A percentile compares a stretch with the other conserved stretches of the same genome.
phyloP scores from a whole-genome alignment of 1,140 invertebrate genomes.

The Parasteatoda tepidariorum region DNA sequence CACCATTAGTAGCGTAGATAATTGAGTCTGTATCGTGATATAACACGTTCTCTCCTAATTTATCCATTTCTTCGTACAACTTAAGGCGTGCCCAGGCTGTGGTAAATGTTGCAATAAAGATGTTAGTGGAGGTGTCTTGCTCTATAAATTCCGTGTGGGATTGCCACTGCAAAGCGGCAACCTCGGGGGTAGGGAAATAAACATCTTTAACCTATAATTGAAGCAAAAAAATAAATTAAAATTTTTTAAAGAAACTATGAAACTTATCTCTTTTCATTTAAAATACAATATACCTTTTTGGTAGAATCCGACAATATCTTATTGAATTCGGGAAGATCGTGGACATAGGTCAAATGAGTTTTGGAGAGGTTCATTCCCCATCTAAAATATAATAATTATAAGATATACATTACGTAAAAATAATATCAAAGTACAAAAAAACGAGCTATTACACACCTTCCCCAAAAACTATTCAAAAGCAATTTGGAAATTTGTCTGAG shows the following conservation, averaged over 20 bases:
- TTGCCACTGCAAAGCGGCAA: background rate
- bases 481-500: conserved; percentile 58
- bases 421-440: background rate
- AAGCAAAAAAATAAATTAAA: background rate
- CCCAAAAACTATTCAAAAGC: conserved; percentile 33
- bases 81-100: no score
- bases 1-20: background rate
- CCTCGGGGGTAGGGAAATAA: background rate
- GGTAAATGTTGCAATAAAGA: no score
- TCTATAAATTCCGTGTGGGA: no score
- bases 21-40: no score
- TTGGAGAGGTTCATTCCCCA: conserved; percentile 3
- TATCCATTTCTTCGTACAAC: background rate
- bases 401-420: background rate
- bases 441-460: background rate
- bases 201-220: no score
- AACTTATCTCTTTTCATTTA: background rate
- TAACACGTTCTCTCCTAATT: no score
- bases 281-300: conserved; percentile 4
- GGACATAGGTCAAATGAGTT: background rate
- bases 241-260: background rate
- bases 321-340: background rate
- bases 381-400: background rate
- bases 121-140: background rate
- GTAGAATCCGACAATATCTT: background rate